Evolutionary conservation across 2,797 vertebrate species (phyloP), one percentile per base, ranked within the genome.

Genomic region (Acipenser transmontanus): DNA sequence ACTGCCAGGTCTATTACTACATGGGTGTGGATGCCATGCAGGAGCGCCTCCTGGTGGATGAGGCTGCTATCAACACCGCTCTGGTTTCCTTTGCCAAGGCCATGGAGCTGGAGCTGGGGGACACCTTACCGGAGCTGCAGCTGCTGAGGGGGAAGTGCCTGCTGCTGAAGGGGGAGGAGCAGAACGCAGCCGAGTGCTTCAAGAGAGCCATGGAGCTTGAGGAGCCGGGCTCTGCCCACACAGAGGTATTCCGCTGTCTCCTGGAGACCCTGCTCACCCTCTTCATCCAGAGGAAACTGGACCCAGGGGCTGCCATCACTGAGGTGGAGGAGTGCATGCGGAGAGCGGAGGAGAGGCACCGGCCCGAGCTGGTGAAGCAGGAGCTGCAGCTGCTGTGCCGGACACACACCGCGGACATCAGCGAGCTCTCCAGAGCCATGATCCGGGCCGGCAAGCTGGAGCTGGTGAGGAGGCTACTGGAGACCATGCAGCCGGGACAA

Each of bases 1-100:
- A 7, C 51, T 6, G 11, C 11, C 56, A 93, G 90, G 76, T 93
- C 59, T 90, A 81, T 68, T 93, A 88, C 73, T 94, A 93, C 82
- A 92, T 94, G 91, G 94, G 94, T 7, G 93, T 97, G 59, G 94
- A 97, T 11, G 89, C 93, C 0, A 67, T 93, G 65, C 87, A 88
- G 79, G 91, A 93, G 76, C 87, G 85, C 63, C 74, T 94, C 20
- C 73, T 90, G 47, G 84, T 90, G 70, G 93, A 93, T 2, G 89
- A 94, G 80, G 83, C 68, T 0, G 88, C 94, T 1, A 84, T 97
- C 61, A 93, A 95, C 76, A 83, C 82, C 5, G 91, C 95, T 1
- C 77, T 96, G 74, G 88, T 93, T 47, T 93, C 88, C 76, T 79
- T 89, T 66, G 83, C 93, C n/a, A 90, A 92, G 68, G 92, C 91